These are phyloP conservation scores for Cheilosia pagana DNA, from an alignment of 2,888 invertebrate genomes.

Conservation along the genomic window DNA sequence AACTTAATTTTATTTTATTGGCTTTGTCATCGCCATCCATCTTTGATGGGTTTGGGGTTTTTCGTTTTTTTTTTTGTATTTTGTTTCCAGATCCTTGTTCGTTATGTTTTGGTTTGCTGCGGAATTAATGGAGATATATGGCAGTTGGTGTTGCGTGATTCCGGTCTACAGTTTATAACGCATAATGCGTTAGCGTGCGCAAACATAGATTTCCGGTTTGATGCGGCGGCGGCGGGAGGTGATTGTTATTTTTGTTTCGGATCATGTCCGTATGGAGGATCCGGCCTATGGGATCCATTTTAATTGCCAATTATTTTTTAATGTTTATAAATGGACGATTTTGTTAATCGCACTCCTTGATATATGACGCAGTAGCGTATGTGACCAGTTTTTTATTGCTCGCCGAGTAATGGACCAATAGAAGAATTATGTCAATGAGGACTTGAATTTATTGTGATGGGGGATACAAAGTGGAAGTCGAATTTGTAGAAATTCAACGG, in stretches of 20 bases:
- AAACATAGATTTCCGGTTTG: constrained; percentile 69
- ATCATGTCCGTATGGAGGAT: constrained; percentile 16
- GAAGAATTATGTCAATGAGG: constrained; percentile 63
- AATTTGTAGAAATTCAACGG: no score
- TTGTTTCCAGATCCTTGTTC: constrained; percentile 46
- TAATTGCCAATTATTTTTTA: constrained; percentile 76
- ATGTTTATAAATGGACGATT: constrained; percentile 75
- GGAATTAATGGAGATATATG: constrained; percentile 73
- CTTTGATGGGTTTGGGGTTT: constrained; percentile 31
- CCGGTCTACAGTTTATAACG: constrained; percentile 59
- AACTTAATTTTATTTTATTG: constrained; percentile 83
- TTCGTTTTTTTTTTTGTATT: background rate
- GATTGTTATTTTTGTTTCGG: constrained; percentile 2
- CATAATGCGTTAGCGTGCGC: constrained; percentile 69
- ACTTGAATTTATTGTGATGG: constrained; percentile 55
- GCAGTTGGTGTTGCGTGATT: constrained; percentile 55
- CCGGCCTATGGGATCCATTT: constrained; percentile 68
- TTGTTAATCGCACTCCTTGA: constrained; percentile 72
- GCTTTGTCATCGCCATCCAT: constrained; percentile 75
- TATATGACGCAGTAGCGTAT: constrained; percentile 66
- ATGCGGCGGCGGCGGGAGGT: constrained; percentile 25
- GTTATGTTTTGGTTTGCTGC: constrained; percentile 53
- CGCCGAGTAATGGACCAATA: constrained; percentile 68
- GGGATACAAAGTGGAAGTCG: background rate
- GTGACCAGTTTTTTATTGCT: constrained; percentile 71